Evolutionary conservation across 1,140 invertebrate genomes (phyloP).

Genomic region (Copidosoma floridanum): DNA sequence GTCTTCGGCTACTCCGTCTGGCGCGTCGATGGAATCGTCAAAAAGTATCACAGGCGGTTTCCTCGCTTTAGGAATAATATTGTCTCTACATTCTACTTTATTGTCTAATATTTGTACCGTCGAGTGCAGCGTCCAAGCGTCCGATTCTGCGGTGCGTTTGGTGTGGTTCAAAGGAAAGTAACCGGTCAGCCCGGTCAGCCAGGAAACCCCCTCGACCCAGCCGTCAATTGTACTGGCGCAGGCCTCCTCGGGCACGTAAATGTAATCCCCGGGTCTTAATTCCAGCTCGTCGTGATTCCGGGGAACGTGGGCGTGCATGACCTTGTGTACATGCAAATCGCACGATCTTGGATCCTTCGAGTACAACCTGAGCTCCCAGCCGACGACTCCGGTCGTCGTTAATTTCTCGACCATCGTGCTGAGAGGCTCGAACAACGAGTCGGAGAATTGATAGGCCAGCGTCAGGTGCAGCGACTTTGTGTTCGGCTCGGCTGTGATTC

Average conservation of each 20-base stretch:
- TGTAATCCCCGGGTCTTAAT: slow-evolving; percentile 79
- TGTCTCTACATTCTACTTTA: slow-evolving; percentile 40
- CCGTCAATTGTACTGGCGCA: slow-evolving; percentile 73
- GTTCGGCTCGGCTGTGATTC: slow-evolving; percentile 70
- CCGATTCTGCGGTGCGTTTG: slow-evolving; percentile 79
- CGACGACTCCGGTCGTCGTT: slow-evolving; percentile 62
- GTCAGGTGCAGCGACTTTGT: slow-evolving; percentile 85
- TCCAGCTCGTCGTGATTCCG: slow-evolving; percentile 81
- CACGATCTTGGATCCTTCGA: slow-evolving; percentile 75
- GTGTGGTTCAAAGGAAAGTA: slow-evolving; percentile 80
- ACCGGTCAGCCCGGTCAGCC: slow-evolving; percentile 79
- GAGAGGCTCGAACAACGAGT: slow-evolving; percentile 68
- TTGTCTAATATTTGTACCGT: slow-evolving; percentile 59
- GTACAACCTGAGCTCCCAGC: slow-evolving; percentile 84
- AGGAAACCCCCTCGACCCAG: slow-evolving; percentile 85
- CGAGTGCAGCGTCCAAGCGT: slow-evolving; percentile 85
- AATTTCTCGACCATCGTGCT: slow-evolving; percentile 73
- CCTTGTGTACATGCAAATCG: slow-evolving; percentile 73
- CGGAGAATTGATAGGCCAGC: slow-evolving; percentile 82
- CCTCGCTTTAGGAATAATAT: slow-evolving; percentile 39
- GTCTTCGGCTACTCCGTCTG: slow-evolving; percentile 49
- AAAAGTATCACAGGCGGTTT: slow-evolving; percentile 52
- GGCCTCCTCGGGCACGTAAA: slow-evolving; percentile 76
- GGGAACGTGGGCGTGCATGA: slow-evolving; percentile 75
- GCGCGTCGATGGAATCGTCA: slow-evolving; percentile 52